Evolutionary conservation across 2,797 vertebrate genomes (phyloP), one percentile per base, ranked within the genome.

Genomic region (Peromyscus nudipes): DNA sequence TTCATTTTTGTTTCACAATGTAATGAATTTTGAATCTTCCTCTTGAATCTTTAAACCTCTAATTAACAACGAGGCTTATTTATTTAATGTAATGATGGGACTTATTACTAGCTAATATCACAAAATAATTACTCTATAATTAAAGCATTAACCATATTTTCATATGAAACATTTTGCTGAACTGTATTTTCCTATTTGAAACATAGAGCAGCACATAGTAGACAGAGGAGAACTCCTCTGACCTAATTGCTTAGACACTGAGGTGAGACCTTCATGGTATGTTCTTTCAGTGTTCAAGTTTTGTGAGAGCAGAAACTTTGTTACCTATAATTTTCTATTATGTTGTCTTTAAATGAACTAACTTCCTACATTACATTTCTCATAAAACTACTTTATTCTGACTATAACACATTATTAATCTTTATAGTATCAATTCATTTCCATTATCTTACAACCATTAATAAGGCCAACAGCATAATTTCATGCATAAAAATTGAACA

Each of bases 341-440:
- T 88, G 10, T 71, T 87, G 60, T 60, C 37, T 1, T 34, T 0
- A 89, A 52, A 2, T 93, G 29, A 92, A 43, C 6, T 57, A 73
- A 76, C 14, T n/a, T 75, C 27, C 23, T 94, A 46, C 43, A 75
- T 89, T 69, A 12, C 37, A 76, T 14, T 79, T 40, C 52, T 23
- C 34, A 43, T 34, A 71, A 92, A 88, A 94, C 40, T 86, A 88
- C 89, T 67, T 71, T 85, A 76, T 71, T 52, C 55, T 95, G 57
- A 86, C 34, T 62, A 71, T 25, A 88, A 77, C 71, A 29, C n/a
- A 57, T 6, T 64, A 67, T 60, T 81, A 62, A 29, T 67, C 87
- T 94, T 90, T 80, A 89, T 13, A 60, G 31, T 29, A 88, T 88
- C 82, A 52, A 37, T 89, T 76, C 34, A 2, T 60, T 93, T 95